Percentiles rank a stretch among this genome's conserved stretches.
Evolutionary conservation across 2,113 vertebrate species (phyloP).

Genomic region (Sterrhoptilus dennistouni): DNA sequence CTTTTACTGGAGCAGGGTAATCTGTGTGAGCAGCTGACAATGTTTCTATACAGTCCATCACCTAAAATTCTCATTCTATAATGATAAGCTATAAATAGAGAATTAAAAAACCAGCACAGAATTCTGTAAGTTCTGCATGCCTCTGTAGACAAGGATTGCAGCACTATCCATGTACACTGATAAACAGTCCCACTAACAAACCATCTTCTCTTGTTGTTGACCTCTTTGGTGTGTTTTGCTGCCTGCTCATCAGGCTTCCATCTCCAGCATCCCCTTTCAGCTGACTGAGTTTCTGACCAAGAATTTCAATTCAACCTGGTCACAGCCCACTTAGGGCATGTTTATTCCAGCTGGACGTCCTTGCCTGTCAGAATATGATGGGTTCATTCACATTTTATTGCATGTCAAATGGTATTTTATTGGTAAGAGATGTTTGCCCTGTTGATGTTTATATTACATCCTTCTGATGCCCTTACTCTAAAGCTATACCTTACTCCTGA

Average conservation of each 20-base stretch:
- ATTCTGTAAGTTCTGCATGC: not conserved
- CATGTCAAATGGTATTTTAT: not conserved
- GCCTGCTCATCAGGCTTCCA: not conserved
- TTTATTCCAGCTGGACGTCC: not conserved
- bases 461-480: not conserved
- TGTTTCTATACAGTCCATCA: not conserved
- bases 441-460: not conserved
- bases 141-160: not conserved
- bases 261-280: not conserved
- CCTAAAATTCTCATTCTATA: not conserved
- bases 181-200: not conserved
- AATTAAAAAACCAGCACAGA: fast-evolving
- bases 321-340: not conserved
- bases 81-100: not conserved
- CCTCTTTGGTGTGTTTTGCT: not conserved
- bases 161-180: not conserved
- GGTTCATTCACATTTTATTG: not conserved
- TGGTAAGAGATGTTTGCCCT: not conserved
- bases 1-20: not conserved
- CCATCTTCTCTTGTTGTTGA: not conserved
- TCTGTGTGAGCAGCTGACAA: not conserved
- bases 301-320: not conserved
- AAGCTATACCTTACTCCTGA: not conserved
- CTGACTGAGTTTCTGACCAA: not conserved
- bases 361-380: not conserved